phyloP scores from a whole-genome alignment of 2,113 vertebrate species.

The Lepisosteus oculatus region DNA sequence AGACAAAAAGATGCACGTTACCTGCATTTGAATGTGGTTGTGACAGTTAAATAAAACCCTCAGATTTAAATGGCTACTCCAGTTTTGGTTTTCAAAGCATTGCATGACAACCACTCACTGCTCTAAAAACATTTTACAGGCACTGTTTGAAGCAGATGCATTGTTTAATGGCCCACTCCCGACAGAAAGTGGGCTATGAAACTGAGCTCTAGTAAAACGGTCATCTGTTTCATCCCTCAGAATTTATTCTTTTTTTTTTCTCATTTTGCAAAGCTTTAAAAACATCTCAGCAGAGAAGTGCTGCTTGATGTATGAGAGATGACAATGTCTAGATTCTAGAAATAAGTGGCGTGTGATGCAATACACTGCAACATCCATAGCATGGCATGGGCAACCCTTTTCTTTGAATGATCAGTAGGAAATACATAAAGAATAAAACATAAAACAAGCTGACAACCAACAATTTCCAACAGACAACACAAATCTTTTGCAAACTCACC shows the following conservation, averaged over 20 bases:
- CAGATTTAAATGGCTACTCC: too few species aligned
- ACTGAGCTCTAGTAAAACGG: slow-evolving; percentile 15
- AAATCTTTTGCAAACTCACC: slow-evolving; percentile 18
- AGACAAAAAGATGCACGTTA: too few species aligned
- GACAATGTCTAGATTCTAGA: not conserved
- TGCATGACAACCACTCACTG: too few species aligned
- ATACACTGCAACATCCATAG: not conserved
- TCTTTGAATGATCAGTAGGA: too few species aligned
- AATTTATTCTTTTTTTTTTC: not conserved
- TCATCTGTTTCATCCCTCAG: slow-evolving; percentile 44
- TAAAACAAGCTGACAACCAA: too few species aligned
- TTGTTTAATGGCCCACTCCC: slow-evolving; percentile 31
- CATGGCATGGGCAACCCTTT: not conserved
- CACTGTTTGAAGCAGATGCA: slow-evolving; percentile 24
- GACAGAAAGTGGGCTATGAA: slow-evolving; percentile 56
- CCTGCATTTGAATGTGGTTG: too few species aligned
- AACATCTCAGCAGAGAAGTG: not conserved
- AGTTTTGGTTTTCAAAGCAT: too few species aligned
- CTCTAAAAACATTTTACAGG: not conserved
- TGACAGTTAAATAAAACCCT: too few species aligned
- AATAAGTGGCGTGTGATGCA: not conserved
- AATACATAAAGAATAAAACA: too few species aligned
- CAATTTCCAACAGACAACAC: too few species aligned
- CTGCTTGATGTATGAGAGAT: not conserved
- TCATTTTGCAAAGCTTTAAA: not conserved